Base-by-base conservation (phyloP, 2,113 vertebrate genomes). In the Corythornis vintsioides region DNA sequence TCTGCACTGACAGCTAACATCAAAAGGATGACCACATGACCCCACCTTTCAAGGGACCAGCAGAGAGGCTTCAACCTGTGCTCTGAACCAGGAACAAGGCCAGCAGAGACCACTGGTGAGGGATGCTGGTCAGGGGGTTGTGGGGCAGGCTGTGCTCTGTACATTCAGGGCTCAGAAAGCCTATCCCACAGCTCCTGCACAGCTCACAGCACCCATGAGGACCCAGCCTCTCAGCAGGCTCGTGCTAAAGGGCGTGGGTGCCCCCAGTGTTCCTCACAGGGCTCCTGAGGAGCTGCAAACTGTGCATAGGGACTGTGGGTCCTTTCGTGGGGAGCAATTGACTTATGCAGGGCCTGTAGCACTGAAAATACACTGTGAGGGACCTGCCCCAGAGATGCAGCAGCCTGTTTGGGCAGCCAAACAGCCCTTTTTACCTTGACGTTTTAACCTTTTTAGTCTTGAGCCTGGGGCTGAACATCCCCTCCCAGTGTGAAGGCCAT, bases 91-190 rank as follows among this genome's bases (percentile, higher is more conserved):
- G 56, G 9, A 3, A 48, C 52, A 76, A 45, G 20, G 26, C 40
- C 12, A 8, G 56, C 60, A 77, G 76, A 67, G 73, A 43, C 8
- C 56, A n/a, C 3, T 0, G 3, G 50, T 29, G 59, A n/a, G 3
- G 9, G 52, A 31, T 40, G 33, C 3, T 0, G 0, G 22, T 17
- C 61, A 1, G 2, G 19, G 0, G 1, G 21, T 21, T 1, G 10
- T 11, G 47, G 35, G 28, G 45, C 55, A 83, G 67, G 67, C 65
- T 1, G 0, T 1, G 9, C 16, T 59, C 4, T 7, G 48, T 59
- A 64, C 0, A 0, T 1, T 9, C 72, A 45, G 15, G 19, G 66
- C 67, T 70, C 59, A 60, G 17, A 28, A 42, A 61, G 11, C 26
- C 42, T 43, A 50, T 38, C 4, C 1, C 1, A 29, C 69, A 70